These are phyloP conservation scores for Penaeus indicus DNA, from an alignment of 1,140 invertebrate genomes.

Conservation along the genomic window DNA sequence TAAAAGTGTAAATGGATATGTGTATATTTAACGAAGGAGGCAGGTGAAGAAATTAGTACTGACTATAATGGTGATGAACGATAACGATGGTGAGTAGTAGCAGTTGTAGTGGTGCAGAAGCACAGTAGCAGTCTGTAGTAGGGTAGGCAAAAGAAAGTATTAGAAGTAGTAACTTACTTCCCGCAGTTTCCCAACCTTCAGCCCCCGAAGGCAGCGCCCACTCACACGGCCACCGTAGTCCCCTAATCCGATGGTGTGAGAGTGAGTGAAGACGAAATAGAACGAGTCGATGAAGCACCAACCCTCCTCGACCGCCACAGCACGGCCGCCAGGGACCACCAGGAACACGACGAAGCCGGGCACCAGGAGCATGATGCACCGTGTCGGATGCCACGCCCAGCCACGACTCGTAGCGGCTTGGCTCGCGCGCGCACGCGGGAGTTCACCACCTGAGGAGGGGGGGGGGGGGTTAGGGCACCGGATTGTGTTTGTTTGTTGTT, in stretches of 20 bases:
- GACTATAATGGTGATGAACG: too few relatives aligned
- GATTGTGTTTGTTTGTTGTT: too few relatives aligned
- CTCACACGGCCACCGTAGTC: constrained; percentile 62
- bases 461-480: neutral
- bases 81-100: too few relatives aligned
- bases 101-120: too few relatives aligned
- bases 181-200: too few relatives aligned
- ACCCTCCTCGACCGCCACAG: constrained; percentile 71
- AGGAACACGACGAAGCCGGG: constrained; percentile 76
- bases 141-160: too few relatives aligned
- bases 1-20: too few relatives aligned
- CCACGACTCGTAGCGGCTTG: constrained; percentile 36
- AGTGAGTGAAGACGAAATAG: constrained; percentile 76
- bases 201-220: neutral
- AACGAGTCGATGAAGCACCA: constrained; percentile 74
- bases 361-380: constrained; percentile 68
- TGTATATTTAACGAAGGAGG: too few relatives aligned
- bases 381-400: constrained; percentile 33
- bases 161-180: too few relatives aligned
- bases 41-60: too few relatives aligned
- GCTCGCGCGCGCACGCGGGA: constrained; percentile 18
- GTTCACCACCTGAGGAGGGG: constrained; percentile 30
- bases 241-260: constrained; percentile 71
- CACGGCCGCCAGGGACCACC: too few relatives aligned
- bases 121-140: too few relatives aligned